These are phyloP conservation scores for Rhadina sibilatrix DNA, from an alignment of 2,113 vertebrate genomes.

Conservation along the genomic window DNA sequence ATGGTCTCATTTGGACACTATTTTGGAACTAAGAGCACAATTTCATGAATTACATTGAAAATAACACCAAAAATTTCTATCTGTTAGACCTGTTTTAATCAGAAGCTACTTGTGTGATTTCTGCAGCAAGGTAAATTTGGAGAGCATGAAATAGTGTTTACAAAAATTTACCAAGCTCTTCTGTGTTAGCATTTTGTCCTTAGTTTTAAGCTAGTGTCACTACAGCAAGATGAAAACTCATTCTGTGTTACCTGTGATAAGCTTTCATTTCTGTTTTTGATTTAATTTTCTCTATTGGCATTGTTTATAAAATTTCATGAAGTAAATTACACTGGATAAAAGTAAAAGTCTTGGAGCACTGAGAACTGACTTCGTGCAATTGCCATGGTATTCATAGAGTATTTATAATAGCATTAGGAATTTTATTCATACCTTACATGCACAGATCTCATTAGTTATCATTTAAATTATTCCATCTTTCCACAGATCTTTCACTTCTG, in stretches of 20 bases:
- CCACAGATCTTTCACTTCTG: not conserved
- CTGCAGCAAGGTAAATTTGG: not conserved
- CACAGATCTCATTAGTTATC: not conserved
- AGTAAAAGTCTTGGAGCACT: not conserved
- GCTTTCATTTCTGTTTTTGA: not conserved
- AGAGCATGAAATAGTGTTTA: not conserved
- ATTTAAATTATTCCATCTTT: not conserved
- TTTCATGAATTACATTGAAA: not conserved
- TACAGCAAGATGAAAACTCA: not conserved
- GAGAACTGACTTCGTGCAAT: not conserved
- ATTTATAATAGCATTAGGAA: not conserved
- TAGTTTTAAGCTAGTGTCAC: not conserved
- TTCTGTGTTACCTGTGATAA: not conserved
- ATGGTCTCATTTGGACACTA: not conserved
- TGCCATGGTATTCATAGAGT: not conserved
- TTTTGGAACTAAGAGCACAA: not conserved
- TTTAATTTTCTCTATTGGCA: not conserved
- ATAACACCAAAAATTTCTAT: fast-evolving
- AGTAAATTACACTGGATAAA: not conserved
- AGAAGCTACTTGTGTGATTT: not conserved
- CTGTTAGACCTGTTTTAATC: not conserved
- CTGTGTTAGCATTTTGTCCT: not conserved
- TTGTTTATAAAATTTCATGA: not conserved
- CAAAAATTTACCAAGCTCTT: not conserved
- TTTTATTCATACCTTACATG: not conserved